phyloP scores from a whole-genome alignment of 2,797 vertebrate species.

The Lerista edwardsae region DNA sequence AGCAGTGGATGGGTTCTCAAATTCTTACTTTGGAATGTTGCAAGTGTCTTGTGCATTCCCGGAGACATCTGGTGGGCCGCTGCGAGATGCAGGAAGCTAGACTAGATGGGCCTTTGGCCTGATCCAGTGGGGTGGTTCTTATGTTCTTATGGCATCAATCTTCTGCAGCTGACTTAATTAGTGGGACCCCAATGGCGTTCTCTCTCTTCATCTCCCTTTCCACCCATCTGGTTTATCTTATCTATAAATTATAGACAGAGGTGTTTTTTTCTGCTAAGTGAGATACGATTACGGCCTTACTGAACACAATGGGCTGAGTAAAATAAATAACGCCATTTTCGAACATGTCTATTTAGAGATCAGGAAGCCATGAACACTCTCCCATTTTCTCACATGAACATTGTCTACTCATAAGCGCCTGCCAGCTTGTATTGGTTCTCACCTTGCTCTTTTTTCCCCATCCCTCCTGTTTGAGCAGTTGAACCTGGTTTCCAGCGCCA shows the following conservation, averaged over 20 bases:
- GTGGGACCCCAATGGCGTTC: background rate
- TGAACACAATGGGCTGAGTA: no score
- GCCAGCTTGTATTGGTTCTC: background rate
- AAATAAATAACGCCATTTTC: no score
- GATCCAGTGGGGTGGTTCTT: no score
- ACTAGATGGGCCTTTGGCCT: no score
- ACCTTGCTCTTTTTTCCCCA: background rate
- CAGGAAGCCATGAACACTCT: background rate
- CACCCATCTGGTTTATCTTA: background rate
- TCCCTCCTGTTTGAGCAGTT: slow-evolving; percentile 75
- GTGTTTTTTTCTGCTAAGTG: no score
- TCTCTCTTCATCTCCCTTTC: background rate
- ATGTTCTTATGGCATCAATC: background rate
- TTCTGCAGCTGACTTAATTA: background rate
- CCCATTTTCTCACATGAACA: background rate
- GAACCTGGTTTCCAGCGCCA: slow-evolving; percentile 90
- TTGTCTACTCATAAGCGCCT: background rate
- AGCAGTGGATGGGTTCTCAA: background rate
- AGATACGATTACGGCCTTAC: no score
- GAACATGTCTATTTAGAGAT: no score
- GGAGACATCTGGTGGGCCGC: no score
- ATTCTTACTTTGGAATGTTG: background rate
- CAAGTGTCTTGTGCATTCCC: background rate
- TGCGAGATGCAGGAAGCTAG: no score
- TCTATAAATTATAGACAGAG: no score